Evolutionary conservation across 2,797 vertebrate genomes (phyloP), one percentile per base, ranked within the genome.

Genomic region (Hozukius guyotensis): DNA sequence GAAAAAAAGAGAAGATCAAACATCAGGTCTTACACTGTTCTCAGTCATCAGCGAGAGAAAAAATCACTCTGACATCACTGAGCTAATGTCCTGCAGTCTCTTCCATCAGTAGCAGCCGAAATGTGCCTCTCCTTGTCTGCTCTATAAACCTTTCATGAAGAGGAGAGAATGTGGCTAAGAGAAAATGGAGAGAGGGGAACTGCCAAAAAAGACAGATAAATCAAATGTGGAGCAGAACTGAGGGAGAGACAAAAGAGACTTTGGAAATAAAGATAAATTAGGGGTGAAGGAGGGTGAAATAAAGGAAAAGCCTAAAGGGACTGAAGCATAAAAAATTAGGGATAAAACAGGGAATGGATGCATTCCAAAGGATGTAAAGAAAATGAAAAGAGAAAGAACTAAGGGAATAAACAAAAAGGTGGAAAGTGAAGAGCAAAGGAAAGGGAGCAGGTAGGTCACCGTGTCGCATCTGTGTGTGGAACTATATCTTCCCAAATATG

Each of bases 81-180:
- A 76, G 75, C 82, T 89, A 88, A 90, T 90, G 88, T 91, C 87
- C 83, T 88, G 65, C 83, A 88, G 85, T 85, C 78, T 87, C 80
- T 75, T 89, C 82, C 74, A 89, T 91, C 89, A 90, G 84, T 69
- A 63, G 68, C 75, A 84, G 78, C 72, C 25, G 4, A 71, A 82
- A 88, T 78, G 83, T 71, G 74, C 53, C 60, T 84, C 75, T 81
- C 73, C 80, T 49, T 89, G 87, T 78, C 90, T 88, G 69, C 74
- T 78, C 81, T 84, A 83, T 88, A 90, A 92, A 93, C 82, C 83
- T 90, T 90, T 85, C 62, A 90, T 86, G 75, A 88, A 88, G 77
- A 81, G 66, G 77, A 78, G 70, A 65, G 83, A 83, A 82, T 75
- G 81, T 82, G 82, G 67, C 60, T 52, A 29, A 31, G 31, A 65